Evolutionary conservation across 2,797 vertebrate genomes (phyloP).

Genomic region (Enteromius argenteus): DNA sequence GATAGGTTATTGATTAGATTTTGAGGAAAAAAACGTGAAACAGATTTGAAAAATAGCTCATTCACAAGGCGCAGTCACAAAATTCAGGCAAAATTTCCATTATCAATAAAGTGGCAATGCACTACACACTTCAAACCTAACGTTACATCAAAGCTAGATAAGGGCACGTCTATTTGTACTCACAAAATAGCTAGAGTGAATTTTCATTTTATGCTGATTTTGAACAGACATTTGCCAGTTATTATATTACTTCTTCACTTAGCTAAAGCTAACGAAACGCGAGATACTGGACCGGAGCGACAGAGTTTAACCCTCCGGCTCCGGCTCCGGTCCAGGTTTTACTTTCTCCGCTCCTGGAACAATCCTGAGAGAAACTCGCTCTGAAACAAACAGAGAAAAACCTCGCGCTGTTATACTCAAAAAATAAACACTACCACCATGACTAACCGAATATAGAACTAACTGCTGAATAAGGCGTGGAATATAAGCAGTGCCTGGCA

Average conservation of each 20-base stretch:
- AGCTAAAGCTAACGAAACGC: not conserved
- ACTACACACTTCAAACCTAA: not conserved
- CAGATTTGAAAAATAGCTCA: not conserved
- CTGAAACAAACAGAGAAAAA: not conserved
- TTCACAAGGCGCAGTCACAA: not conserved
- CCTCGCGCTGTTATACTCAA: too few species aligned
- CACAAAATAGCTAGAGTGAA: not conserved
- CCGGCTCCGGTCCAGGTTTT: not conserved
- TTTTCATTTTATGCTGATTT: not conserved
- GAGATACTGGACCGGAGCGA: not conserved
- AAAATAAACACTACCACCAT: not conserved
- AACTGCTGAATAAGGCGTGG: not conserved
- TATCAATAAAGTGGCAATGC: not conserved
- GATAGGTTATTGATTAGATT: not conserved
- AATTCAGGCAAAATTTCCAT: not conserved
- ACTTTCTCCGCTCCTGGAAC: not conserved
- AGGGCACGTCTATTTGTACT: not conserved
- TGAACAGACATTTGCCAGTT: not conserved
- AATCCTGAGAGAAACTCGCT: constrained; percentile 17
- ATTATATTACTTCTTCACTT: not conserved
- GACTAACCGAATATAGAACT: not conserved
- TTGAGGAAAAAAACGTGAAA: not conserved
- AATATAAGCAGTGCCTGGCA: not conserved
- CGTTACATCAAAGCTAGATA: too few species aligned
- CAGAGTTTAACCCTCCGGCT: not conserved